Percentiles rank a stretch among this genome's conserved stretches.
These are phyloP conservation scores for Lydus trimaculatus DNA, from an alignment of 2,888 invertebrate species.

Conservation along the genomic window DNA sequence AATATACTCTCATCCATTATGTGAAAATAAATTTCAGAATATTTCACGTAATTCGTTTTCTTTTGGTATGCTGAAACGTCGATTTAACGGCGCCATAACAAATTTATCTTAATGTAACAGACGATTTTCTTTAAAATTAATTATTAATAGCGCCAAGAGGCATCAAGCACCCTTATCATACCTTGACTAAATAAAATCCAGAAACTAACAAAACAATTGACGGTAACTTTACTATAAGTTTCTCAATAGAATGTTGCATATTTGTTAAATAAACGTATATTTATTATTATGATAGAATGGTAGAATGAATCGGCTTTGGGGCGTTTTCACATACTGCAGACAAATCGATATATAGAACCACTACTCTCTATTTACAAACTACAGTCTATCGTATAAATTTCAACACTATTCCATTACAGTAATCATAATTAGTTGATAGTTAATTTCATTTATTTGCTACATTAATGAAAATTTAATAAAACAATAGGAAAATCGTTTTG, in stretches of 20 bases:
- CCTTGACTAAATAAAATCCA: too few species aligned
- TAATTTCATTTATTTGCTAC: background rate
- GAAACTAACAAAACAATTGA: background rate
- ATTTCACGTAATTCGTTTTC: too few species aligned
- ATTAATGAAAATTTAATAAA: background rate
- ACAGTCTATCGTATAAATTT: background rate
- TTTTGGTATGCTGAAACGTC: too few species aligned
- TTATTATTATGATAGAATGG: conserved; percentile 21
- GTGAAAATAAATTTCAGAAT: background rate
- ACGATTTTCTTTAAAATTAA: too few species aligned
- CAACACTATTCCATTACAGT: background rate
- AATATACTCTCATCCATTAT: background rate
- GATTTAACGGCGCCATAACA: too few species aligned
- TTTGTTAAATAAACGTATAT: background rate
- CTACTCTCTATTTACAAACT: background rate
- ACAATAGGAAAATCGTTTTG: background rate
- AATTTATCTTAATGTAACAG: too few species aligned
- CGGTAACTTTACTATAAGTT: background rate
- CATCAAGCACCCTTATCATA: background rate
- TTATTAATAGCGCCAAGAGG: too few species aligned
- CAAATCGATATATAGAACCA: conserved; percentile 28
- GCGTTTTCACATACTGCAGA: conserved; percentile 34
- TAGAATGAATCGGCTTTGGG: conserved; percentile 24
- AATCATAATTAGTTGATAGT: background rate
- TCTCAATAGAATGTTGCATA: background rate